phyloP scores from a whole-genome alignment of 2,113 vertebrate species.

The Poeciliopsis retropinna region DNA sequence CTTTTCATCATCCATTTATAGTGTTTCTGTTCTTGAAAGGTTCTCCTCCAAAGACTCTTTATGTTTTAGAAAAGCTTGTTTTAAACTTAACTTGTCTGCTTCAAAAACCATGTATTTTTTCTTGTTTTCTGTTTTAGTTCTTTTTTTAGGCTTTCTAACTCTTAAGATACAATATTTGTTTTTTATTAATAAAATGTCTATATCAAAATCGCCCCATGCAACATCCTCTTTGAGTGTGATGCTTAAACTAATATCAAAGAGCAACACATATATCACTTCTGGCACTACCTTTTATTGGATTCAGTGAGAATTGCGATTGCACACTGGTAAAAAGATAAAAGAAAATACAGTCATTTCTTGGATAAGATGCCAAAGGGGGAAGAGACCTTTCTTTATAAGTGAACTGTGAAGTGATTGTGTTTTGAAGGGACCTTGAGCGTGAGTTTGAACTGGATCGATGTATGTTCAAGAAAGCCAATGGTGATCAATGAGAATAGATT shows the following conservation, averaged over 20 bases:
- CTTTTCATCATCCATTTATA: no score
- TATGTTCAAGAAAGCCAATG: slow-evolving; percentile 70
- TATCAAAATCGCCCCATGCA: slow-evolving; percentile 12
- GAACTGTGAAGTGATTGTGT: slow-evolving; percentile 59
- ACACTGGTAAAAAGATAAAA: slow-evolving; percentile 62
- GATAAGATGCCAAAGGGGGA: slow-evolving; percentile 43
- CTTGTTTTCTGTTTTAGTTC: no score
- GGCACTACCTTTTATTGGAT: slow-evolving; percentile 66
- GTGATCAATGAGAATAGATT: slow-evolving; percentile 83
- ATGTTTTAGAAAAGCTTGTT: not conserved
- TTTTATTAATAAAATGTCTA: slow-evolving; percentile 15
- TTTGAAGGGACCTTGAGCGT: slow-evolving; percentile 76
- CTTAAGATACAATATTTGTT: not conserved
- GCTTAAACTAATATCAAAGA: slow-evolving; percentile 65
- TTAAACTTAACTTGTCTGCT: not conserved
- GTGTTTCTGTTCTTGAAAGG: no score
- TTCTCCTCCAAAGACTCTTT: no score
- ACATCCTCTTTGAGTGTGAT: slow-evolving; percentile 39
- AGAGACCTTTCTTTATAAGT: slow-evolving; percentile 67
- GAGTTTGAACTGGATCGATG: slow-evolving; percentile 77
- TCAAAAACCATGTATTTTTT: not conserved
- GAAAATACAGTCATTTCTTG: slow-evolving; percentile 48
- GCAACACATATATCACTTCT: slow-evolving; percentile 52
- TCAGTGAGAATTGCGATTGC: slow-evolving; percentile 66
- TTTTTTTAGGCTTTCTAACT: no score